Conservation (phyloP, 2,113 vertebrate genomes). For the Aspiorhynchus laticeps region DNA sequence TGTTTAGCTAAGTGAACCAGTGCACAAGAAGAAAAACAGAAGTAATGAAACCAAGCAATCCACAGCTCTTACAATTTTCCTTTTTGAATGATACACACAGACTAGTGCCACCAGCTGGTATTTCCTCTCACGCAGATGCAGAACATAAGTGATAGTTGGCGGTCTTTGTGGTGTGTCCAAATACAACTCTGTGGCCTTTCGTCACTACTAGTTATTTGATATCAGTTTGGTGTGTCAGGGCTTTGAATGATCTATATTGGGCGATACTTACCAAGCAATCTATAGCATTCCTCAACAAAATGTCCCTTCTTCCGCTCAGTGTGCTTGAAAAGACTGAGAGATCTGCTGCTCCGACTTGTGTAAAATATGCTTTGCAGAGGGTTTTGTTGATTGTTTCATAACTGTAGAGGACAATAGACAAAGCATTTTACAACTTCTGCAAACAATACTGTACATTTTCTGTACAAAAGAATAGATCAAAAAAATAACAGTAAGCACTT, state of each 20-base stretch:
- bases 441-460: background rate
- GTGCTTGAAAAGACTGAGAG: constrained; percentile 48
- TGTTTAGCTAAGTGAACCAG: background rate
- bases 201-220: background rate
- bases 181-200: background rate
- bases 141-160: background rate
- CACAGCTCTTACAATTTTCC: no score
- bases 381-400: constrained; percentile 39
- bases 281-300: constrained; percentile 44
- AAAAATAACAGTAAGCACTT: constrained; percentile 6
- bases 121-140: background rate
- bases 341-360: constrained; percentile 50
- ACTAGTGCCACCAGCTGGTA: background rate
- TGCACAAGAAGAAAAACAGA: background rate
- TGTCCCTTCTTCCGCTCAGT: constrained; percentile 25
- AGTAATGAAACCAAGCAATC: background rate
- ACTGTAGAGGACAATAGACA: constrained; percentile 30
- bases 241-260: background rate
- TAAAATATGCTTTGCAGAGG: constrained; percentile 58
- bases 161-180: background rate
- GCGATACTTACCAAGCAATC: constrained; percentile 54
- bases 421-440: background rate
- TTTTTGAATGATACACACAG: background rate
- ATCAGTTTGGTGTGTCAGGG: background rate
- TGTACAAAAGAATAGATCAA: background rate